phyloP scores from a whole-genome alignment of 1,140 invertebrate genomes.

The Heliothis subflexa region DNA sequence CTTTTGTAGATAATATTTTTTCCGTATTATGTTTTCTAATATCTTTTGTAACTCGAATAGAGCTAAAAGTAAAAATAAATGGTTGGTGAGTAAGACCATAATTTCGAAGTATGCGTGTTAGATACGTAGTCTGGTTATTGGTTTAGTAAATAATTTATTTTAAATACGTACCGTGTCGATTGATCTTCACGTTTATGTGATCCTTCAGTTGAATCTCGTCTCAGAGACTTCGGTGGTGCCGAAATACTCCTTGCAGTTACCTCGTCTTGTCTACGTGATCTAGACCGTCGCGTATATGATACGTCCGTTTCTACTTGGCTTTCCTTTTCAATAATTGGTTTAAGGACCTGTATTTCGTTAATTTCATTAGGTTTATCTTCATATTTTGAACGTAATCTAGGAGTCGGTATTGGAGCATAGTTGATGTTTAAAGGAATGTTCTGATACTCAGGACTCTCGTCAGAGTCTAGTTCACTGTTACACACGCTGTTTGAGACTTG shows the following conservation, averaged over 20 bases:
- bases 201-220: constrained; percentile 37
- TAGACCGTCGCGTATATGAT: constrained; percentile 55
- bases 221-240: constrained; percentile 60
- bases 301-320: constrained; percentile 48
- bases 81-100: background rate
- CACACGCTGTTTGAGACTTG: constrained; percentile 69
- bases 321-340: constrained; percentile 71
- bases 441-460: constrained; percentile 76
- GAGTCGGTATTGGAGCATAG: constrained; percentile 66
- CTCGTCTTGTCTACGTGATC: constrained; percentile 57
- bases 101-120: background rate
- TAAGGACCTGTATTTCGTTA: constrained; percentile 58
- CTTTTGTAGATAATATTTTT: background rate
- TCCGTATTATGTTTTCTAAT: background rate
- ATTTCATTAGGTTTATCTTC: constrained; percentile 57
- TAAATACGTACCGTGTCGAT: constrained; percentile 45
- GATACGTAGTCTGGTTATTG: background rate
- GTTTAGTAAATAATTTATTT: constrained; percentile 15
- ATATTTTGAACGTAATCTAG: constrained; percentile 70
- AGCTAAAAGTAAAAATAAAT: constrained; percentile 20
- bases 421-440: constrained; percentile 71
- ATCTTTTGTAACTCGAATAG: constrained; percentile 7
- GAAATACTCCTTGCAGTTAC: constrained; percentile 64
- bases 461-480: constrained; percentile 79
- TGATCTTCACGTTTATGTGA: constrained; percentile 31